Conservation (phyloP, 2,113 vertebrate genomes). For the Rafetus swinhoei region DNA sequence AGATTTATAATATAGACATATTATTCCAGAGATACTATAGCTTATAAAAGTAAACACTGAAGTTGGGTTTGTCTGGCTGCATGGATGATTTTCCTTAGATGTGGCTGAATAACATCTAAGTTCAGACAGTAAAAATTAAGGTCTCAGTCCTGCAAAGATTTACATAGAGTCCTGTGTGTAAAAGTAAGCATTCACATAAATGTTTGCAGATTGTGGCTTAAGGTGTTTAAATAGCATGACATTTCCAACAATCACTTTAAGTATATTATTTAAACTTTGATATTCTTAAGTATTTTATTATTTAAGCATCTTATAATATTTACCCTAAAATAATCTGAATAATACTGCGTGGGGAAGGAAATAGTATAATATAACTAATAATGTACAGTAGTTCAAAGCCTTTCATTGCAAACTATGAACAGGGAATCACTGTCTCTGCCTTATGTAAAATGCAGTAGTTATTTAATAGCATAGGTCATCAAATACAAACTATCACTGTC, state of each 20-base stretch:
- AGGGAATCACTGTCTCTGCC: neutral
- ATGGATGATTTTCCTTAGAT: neutral
- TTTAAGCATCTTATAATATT: neutral
- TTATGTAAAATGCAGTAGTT: neutral
- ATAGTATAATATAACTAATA: neutral
- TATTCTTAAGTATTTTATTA: neutral
- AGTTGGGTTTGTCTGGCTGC: neutral
- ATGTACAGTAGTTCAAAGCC: neutral
- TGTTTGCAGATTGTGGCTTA: neutral
- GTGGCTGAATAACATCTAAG: constrained; percentile 1
- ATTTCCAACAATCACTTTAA: neutral
- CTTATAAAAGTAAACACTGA: neutral
- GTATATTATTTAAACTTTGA: neutral
- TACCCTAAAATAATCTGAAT: neutral
- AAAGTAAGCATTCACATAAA: neutral
- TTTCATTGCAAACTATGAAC: neutral
- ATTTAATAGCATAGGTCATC: neutral
- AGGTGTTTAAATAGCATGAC: neutral
- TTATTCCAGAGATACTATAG: neutral
- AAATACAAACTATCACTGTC: neutral
- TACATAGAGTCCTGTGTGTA: neutral
- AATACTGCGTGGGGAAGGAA: neutral
- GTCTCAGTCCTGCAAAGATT: neutral
- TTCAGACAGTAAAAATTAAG: neutral
- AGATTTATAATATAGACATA: neutral